phyloP scores from a whole-genome alignment of 2,888 invertebrate species.

The Tortrix viridana region DNA sequence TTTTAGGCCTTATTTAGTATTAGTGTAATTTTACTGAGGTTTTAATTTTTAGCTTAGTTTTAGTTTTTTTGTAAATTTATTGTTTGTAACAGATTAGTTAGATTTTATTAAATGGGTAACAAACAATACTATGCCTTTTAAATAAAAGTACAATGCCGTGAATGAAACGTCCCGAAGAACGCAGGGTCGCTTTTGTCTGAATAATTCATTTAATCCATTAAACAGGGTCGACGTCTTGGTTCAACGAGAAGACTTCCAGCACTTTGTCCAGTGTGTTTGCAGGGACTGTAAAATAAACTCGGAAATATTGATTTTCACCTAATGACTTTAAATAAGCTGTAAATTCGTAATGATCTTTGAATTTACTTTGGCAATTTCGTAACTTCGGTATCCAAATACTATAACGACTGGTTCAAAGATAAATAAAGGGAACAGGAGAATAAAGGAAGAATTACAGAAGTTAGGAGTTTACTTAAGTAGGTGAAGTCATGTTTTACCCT shows the following conservation, averaged over 20 bases:
- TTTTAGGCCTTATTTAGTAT: no score
- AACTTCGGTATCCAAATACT: constrained; percentile 15
- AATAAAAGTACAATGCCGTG: constrained; percentile 43
- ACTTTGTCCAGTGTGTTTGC: constrained; percentile 6
- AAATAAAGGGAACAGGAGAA: constrained; percentile 10
- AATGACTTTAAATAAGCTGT: constrained; percentile 8
- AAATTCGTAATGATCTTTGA: constrained; percentile 10
- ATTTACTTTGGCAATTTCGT: constrained; percentile 7
- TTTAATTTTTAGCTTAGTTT: no score
- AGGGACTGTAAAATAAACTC: constrained; percentile 17
- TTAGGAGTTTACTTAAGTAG: constrained; percentile 20
- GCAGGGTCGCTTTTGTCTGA: constrained; percentile 63
- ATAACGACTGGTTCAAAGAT: constrained; percentile 14
- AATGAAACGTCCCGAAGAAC: constrained; percentile 52
- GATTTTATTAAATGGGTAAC: not conserved
- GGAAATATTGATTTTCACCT: constrained; percentile 13
- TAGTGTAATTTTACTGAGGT: no score
- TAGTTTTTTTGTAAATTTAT: no score
- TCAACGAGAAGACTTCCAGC: constrained; percentile 48
- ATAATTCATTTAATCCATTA: constrained; percentile 80
- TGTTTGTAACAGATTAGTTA: not conserved
- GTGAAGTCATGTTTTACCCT: constrained; percentile 8
- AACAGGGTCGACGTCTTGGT: constrained; percentile 56
- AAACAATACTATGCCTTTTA: constrained; percentile 40
- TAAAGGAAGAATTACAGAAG: constrained; percentile 18